These are phyloP conservation scores for Bombus ignitus DNA, from an alignment of 1,140 invertebrate species.

Conservation along the genomic window DNA sequence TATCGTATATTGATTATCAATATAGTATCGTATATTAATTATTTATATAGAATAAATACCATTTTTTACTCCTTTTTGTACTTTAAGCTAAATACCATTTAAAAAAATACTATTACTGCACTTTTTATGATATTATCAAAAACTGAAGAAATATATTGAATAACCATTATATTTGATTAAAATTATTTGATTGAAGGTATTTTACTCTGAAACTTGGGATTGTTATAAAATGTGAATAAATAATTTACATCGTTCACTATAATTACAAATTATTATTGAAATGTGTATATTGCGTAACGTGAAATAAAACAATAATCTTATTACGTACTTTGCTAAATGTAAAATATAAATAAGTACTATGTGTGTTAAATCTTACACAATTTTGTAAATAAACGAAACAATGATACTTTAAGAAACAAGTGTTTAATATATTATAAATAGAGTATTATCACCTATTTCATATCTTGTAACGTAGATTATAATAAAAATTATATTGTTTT, in stretches of 20 bases:
- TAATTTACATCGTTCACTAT: conserved; percentile 17
- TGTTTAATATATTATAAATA: conserved; percentile 53
- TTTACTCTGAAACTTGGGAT: not conserved
- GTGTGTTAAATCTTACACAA: conserved; percentile 42
- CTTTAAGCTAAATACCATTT: not conserved
- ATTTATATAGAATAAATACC: too few species aligned
- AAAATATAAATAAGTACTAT: conserved; percentile 66
- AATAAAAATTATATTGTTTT: conserved; percentile 41
- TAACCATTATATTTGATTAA: not conserved
- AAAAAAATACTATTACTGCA: not conserved
- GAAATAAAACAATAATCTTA: conserved; percentile 62
- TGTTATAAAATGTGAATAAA: not conserved
- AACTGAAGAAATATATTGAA: conserved; percentile 7
- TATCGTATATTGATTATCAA: too few species aligned
- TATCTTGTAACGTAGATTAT: conserved; percentile 1
- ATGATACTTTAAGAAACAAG: conserved; percentile 46
- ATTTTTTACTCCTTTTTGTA: too few species aligned
- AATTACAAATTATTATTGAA: conserved; percentile 52
- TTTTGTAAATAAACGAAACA: conserved; percentile 57
- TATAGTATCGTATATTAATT: too few species aligned
- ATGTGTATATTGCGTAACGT: conserved; percentile 50
- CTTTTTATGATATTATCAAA: not conserved
- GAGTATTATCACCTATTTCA: conserved; percentile 45
- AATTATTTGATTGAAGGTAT: not conserved
- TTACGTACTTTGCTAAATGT: conserved; percentile 52